Evolutionary conservation across 2,888 invertebrate species (phyloP).

Genomic region (Lithophane socia): DNA sequence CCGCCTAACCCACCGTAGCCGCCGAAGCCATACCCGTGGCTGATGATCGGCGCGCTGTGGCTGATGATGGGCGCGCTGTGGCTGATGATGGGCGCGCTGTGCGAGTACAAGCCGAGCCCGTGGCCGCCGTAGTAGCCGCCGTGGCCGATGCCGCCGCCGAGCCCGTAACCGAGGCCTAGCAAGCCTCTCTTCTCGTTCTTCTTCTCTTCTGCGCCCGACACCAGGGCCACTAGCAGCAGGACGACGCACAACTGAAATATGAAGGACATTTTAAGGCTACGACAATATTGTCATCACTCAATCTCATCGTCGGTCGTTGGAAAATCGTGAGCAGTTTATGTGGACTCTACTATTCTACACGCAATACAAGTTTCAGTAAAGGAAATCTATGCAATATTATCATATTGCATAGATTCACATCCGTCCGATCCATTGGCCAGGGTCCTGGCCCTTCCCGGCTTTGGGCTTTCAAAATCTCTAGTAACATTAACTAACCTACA

Average conservation of each 20-base stretch:
- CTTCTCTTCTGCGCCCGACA: constrained; percentile 80
- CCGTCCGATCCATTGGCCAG: neutral
- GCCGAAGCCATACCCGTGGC: constrained; percentile 57
- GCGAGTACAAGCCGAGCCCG: constrained; percentile 75
- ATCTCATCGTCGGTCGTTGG: neutral
- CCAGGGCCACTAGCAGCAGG: constrained; percentile 79
- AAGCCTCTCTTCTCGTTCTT: constrained; percentile 73
- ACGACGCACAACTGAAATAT: constrained; percentile 79
- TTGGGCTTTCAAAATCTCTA: neutral
- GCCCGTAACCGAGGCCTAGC: constrained; percentile 66
- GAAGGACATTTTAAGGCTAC: too few relatives aligned
- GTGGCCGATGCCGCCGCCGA: constrained; percentile 66
- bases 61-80: constrained; percentile 65
- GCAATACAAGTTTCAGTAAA: neutral
- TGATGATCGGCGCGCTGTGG: constrained; percentile 64
- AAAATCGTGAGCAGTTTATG: neutral
- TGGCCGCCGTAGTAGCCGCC: constrained; percentile 76
- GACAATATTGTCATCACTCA: too few relatives aligned
- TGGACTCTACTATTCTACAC: neutral
- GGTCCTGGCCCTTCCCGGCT: neutral
- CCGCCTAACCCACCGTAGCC: constrained; percentile 57
- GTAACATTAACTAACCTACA: too few relatives aligned
- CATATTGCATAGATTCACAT: neutral
- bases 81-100: constrained; percentile 68
- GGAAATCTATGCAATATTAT: neutral